A percentile compares a stretch with the other conserved stretches of the same genome.
Evolutionary conservation across 2,113 vertebrate species (phyloP).

Genomic region (Bolborhynchus lineola): DNA sequence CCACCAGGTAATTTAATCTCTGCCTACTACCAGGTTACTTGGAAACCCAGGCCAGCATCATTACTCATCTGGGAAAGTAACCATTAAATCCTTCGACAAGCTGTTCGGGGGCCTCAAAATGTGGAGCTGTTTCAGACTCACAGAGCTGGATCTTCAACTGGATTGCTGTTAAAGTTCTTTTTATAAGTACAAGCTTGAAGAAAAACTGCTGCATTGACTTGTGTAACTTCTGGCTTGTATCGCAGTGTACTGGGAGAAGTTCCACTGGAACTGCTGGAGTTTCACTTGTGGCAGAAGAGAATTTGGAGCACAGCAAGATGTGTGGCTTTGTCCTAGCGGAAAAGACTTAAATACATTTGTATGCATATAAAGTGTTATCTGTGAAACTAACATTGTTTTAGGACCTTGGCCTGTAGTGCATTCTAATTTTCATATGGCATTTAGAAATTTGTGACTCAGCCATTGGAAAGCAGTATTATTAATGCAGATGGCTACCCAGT

Average conservation of each 20-base stretch:
- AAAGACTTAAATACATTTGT: not conserved
- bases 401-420: not conserved
- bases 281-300: not conserved
- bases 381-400: not conserved
- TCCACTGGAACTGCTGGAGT: not conserved
- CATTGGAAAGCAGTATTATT: not conserved
- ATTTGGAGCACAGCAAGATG: not conserved
- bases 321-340: not conserved
- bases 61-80: constrained; percentile 32
- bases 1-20: constrained; percentile 80
- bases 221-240: not conserved
- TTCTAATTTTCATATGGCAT: not conserved
- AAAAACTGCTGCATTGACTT: not conserved
- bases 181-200: not conserved
- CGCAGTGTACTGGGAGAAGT: not conserved
- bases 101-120: not conserved
- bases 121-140: not conserved
- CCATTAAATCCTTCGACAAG: constrained; percentile 36
- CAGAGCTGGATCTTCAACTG: not conserved
- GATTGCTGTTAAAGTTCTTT: not conserved
- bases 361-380: not conserved
- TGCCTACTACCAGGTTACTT: constrained; percentile 10
- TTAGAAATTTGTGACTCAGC: constrained; percentile 1
- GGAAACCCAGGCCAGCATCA: constrained; percentile 22
- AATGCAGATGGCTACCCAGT: not conserved